phyloP scores from a whole-genome alignment of 2,797 vertebrate genomes.

The Moxostoma hubbsi region DNA sequence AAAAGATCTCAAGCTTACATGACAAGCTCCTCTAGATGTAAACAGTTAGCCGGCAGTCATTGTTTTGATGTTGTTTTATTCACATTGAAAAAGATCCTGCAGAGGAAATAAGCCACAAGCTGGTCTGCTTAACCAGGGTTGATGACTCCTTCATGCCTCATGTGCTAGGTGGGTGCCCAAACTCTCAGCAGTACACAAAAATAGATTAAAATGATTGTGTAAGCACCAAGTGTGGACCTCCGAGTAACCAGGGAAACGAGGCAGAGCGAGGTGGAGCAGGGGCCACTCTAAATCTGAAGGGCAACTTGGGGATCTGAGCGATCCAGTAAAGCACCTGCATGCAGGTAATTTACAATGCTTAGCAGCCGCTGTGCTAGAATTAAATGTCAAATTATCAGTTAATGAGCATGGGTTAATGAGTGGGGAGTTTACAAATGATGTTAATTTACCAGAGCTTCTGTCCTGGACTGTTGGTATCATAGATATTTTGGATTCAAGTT shows the following conservation, averaged over 20 bases:
- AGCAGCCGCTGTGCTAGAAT: not conserved
- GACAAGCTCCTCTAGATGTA: not conserved
- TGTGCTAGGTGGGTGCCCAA: constrained; percentile 35
- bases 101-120: not conserved
- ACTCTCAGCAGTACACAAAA: constrained; percentile 37
- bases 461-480: constrained; percentile 8
- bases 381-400: constrained; percentile 47
- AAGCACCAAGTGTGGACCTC: not conserved
- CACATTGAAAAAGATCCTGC: not conserved
- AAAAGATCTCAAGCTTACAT: constrained; percentile 9
- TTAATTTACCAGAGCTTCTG: constrained; percentile 15
- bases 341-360: constrained; percentile 42
- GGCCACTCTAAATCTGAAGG: constrained; percentile 35
- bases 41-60: constrained; percentile 14
- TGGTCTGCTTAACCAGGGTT: constrained; percentile 29
- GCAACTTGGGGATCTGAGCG: constrained; percentile 8
- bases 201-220: constrained; percentile 46
- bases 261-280: constrained; percentile 34
- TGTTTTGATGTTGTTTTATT: constrained; percentile 19
- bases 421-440: constrained; percentile 19
- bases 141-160: constrained; percentile 16
- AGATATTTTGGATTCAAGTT: not conserved
- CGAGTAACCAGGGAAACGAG: constrained; percentile 53
- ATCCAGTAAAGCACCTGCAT: constrained; percentile 32
- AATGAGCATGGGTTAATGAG: constrained; percentile 34